These are phyloP conservation scores for Danionella dracula DNA, from an alignment of 2,797 vertebrate species.

Conservation along the genomic window DNA sequence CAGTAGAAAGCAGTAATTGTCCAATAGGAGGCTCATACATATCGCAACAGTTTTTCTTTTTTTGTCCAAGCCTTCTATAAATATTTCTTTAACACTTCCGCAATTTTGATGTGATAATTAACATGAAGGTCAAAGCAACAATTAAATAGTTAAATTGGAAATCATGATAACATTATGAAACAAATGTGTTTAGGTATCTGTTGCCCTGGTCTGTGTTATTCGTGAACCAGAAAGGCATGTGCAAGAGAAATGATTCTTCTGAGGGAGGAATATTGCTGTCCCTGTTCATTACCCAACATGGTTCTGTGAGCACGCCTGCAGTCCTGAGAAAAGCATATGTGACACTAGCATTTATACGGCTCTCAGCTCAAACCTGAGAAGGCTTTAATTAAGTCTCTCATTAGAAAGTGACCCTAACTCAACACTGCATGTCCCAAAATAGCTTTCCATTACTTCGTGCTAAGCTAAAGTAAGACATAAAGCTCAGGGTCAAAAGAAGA, in stretches of 20 bases:
- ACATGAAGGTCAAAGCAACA: no score
- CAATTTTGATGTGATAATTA: no score
- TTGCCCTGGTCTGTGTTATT: no score
- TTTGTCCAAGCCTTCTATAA: no score
- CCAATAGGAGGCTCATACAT: no score
- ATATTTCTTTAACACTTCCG: no score
- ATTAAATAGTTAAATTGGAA: not conserved
- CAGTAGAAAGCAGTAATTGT: no score
- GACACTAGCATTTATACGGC: conserved; percentile 22
- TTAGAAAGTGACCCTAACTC: conserved; percentile 39
- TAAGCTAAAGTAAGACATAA: conserved; percentile 24
- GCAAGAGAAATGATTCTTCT: not conserved
- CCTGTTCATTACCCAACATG: conserved; percentile 48
- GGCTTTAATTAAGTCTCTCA: conserved; percentile 22
- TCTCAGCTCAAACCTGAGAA: conserved; percentile 52
- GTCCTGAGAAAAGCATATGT: conserved; percentile 34
- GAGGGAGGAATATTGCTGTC: not conserved
- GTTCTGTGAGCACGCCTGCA: conserved; percentile 28
- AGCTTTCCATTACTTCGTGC: conserved; percentile 43
- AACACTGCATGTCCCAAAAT: conserved; percentile 48
- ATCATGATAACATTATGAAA: no score
- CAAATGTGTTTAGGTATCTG: no score
- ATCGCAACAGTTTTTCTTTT: no score
- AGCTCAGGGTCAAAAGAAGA: not conserved
- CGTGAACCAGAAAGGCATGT: no score